Evolutionary conservation across 2,888 invertebrate species (phyloP).

Genomic region (Lissonota sp.): DNA sequence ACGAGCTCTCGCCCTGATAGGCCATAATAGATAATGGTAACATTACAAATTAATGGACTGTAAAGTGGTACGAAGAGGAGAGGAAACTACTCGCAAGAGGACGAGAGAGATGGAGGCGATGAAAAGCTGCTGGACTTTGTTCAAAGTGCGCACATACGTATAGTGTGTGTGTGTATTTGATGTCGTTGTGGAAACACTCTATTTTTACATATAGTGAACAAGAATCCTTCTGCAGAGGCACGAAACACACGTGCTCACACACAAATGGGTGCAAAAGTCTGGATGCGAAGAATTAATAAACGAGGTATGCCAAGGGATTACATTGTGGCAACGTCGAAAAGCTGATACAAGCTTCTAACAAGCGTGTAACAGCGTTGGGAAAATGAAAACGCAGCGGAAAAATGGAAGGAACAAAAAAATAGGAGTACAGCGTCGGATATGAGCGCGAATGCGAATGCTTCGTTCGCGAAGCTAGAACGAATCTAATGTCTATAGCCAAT

Average conservation of each 20-base stretch:
- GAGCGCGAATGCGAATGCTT: too few relatives aligned
- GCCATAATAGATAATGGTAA: constrained; percentile 70
- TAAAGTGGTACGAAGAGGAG: constrained; percentile 68
- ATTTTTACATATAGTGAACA: constrained; percentile 65
- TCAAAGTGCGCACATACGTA: constrained; percentile 34
- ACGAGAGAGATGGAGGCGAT: constrained; percentile 56
- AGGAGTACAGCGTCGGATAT: too few relatives aligned
- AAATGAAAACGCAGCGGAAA: neutral
- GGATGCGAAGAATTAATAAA: constrained; percentile 58
- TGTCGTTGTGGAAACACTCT: constrained; percentile 55
- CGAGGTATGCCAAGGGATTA: constrained; percentile 36
- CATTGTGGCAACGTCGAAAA: constrained; percentile 13
- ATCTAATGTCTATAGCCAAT: constrained; percentile 16
- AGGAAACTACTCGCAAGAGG: constrained; percentile 10
- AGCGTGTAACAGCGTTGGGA: neutral
- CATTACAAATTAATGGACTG: constrained; percentile 74
- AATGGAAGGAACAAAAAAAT: neutral
- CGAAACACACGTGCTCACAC: constrained; percentile 25
- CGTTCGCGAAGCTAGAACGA: neutral
- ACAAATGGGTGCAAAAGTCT: constrained; percentile 15
- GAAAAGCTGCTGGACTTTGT: constrained; percentile 59
- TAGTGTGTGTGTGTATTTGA: constrained; percentile 36
- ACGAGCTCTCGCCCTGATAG: constrained; percentile 61
- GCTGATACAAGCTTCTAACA: neutral
- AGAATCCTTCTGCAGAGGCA: constrained; percentile 41